Evolutionary conservation across 2,888 invertebrate genomes (phyloP).

Genomic region (Leptarthrus brevirostris): DNA sequence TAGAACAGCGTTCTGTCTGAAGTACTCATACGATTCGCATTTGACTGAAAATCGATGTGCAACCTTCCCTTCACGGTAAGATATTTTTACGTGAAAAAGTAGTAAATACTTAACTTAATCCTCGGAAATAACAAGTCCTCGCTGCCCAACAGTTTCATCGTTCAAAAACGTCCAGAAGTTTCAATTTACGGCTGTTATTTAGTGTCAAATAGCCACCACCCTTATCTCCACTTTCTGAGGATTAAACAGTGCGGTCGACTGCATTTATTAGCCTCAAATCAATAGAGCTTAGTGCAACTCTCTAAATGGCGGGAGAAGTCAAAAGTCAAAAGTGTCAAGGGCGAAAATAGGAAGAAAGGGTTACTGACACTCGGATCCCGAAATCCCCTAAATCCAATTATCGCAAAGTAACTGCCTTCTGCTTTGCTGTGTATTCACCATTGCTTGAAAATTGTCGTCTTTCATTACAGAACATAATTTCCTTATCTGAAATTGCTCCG

Average conservation of each 20-base stretch:
- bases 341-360: constrained; percentile 2
- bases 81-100: too few species aligned
- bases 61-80: too few species aligned
- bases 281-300: background rate
- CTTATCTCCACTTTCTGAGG: background rate
- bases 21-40: too few species aligned
- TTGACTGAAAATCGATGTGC: too few species aligned
- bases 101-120: too few species aligned
- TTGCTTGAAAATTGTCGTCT: too few species aligned
- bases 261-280: constrained; percentile 2
- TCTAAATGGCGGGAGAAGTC: background rate
- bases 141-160: background rate
- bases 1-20: too few species aligned
- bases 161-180: background rate
- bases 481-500: too few species aligned
- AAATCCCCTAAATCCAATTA: constrained; percentile 5
- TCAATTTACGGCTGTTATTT: background rate
- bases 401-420: background rate
- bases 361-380: background rate
- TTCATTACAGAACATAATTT: too few species aligned
- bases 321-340: constrained; percentile 12
- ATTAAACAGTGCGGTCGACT: background rate
- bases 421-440: too few species aligned
- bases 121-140: background rate
- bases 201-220: constrained; percentile 8